These are phyloP conservation scores for Alsophila aescularia DNA, from an alignment of 2,888 invertebrate species.

Conservation along the genomic window DNA sequence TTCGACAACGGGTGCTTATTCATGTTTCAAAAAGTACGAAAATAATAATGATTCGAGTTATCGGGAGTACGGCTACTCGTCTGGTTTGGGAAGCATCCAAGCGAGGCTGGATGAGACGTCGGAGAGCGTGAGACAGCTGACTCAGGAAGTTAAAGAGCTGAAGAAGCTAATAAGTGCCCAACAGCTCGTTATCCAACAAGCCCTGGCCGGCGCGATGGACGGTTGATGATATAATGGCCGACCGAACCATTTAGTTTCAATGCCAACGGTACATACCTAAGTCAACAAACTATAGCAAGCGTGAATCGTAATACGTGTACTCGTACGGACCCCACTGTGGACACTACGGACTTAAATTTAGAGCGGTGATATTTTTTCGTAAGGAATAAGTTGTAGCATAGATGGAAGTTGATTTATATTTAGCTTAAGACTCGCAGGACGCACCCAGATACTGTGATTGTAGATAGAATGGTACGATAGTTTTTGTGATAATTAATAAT, in stretches of 20 bases:
- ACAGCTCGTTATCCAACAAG: slow-evolving; percentile 80
- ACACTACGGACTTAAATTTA: slow-evolving; percentile 66
- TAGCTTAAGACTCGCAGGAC: slow-evolving; percentile 46
- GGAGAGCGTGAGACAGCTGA: slow-evolving; percentile 87
- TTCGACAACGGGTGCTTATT: slow-evolving; percentile 86
- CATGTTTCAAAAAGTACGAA: slow-evolving; percentile 87
- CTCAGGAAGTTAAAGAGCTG: slow-evolving; percentile 88
- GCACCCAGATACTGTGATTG: slow-evolving; percentile 60
- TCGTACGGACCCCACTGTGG: slow-evolving; percentile 58
- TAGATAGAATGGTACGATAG: slow-evolving; percentile 49
- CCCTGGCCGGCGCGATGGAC: slow-evolving; percentile 74
- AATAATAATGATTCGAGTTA: slow-evolving; percentile 84
- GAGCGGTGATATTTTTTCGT: slow-evolving; percentile 63
- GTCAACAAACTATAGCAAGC: slow-evolving; percentile 76
- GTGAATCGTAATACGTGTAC: slow-evolving; percentile 59
- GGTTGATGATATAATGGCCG: slow-evolving; percentile 79
- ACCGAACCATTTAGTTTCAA: slow-evolving; percentile 74
- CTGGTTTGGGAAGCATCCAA: slow-evolving; percentile 85
- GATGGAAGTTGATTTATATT: slow-evolving; percentile 22
- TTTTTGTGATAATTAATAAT: slow-evolving; percentile 50
- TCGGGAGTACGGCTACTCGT: slow-evolving; percentile 82
- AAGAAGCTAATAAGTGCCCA: slow-evolving; percentile 83
- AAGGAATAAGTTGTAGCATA: slow-evolving; percentile 8
- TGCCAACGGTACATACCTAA: slow-evolving; percentile 76
- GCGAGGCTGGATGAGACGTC: slow-evolving; percentile 87